Evolutionary conservation across 2,888 invertebrate species (phyloP), one percentile per base, ranked within the genome.

Genomic region (Graphium colonna): DNA sequence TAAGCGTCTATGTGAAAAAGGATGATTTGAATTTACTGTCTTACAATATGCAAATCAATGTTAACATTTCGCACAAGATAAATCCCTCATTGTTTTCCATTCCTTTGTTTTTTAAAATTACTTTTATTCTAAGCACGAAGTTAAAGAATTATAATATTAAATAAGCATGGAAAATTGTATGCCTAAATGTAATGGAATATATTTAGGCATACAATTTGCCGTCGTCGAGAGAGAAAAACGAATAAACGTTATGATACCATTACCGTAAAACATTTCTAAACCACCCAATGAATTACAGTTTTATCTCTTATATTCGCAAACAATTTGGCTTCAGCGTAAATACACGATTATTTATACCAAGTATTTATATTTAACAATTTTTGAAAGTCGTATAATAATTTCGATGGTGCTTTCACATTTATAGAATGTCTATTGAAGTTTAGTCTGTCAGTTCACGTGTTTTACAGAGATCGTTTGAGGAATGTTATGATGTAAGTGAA

Each of bases 301-400:
- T 52, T 15, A 46, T 46, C 26, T 36, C 8, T 12, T 18, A 46
- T 41, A 41, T 46, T 31, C 41, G 46, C 18, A 15, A 45, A 38
- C 42, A 38, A 47, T 33, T 47, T 52, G 36, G 46, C 41, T 16
- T 42, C 36, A 33, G 42, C 38, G 26, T 47, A 42, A 52, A 52
- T 42, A 36, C 36, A 10, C 3, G 12, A 17, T 46, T 52, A 52
- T 46, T 45, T 52, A 46, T 41, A 46, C 39, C 28, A 18, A 28
- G 21, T 21, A 21, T 21, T 21, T 21, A 21, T 21, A 26, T 44
- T 51, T 38, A 39, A 47, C 15, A 16, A 40, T 41, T 33, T 18
- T 18, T 36, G 18, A 21, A 40, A 38, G 45, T 51, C 40, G 39
- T 45, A 18, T 13, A 12, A 12, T 40, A 43, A 18, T 21, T 33